phyloP scores from a whole-genome alignment of 92 coral and sea anemone species.

The Isaurus tuberculatus region DNA sequence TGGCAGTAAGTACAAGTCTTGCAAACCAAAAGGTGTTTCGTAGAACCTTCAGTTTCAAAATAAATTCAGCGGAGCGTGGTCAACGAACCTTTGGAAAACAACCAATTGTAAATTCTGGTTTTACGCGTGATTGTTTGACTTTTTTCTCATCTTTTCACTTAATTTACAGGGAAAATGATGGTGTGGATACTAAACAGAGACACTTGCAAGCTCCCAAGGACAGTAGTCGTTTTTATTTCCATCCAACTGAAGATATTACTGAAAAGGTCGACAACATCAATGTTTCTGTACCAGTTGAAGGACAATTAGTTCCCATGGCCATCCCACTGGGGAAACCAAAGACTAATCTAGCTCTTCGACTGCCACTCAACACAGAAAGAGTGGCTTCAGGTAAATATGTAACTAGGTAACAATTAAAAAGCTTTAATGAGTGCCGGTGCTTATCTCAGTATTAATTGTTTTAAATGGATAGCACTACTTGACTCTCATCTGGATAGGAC shows the following conservation, averaged over 20 bases:
- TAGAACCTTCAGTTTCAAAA: too few species aligned
- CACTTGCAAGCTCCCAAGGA: constrained; percentile 27
- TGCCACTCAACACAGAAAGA: constrained; percentile 63
- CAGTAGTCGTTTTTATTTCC: constrained; percentile 79
- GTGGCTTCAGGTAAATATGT: background rate
- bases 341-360: constrained; percentile 86
- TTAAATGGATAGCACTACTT: too few species aligned
- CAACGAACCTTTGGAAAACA: too few species aligned
- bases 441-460: too few species aligned
- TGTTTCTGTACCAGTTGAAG: constrained; percentile 81
- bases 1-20: too few species aligned
- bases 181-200: background rate
- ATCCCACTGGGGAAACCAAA: constrained; percentile 95
- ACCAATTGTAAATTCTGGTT: background rate
- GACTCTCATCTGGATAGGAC: too few species aligned
- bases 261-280: constrained; percentile 53
- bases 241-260: constrained; percentile 73
- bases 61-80: too few species aligned
- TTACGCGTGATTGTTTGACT: too few species aligned
- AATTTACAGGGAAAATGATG: background rate
- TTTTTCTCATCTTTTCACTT: background rate
- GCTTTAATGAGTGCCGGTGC: too few species aligned
- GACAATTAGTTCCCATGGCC: constrained; percentile 94
- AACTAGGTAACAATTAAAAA: too few species aligned
- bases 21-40: too few species aligned